These are phyloP conservation scores for Dendrolimus kikuchii DNA, from an alignment of 1,140 invertebrate genomes.

Conservation along the genomic window DNA sequence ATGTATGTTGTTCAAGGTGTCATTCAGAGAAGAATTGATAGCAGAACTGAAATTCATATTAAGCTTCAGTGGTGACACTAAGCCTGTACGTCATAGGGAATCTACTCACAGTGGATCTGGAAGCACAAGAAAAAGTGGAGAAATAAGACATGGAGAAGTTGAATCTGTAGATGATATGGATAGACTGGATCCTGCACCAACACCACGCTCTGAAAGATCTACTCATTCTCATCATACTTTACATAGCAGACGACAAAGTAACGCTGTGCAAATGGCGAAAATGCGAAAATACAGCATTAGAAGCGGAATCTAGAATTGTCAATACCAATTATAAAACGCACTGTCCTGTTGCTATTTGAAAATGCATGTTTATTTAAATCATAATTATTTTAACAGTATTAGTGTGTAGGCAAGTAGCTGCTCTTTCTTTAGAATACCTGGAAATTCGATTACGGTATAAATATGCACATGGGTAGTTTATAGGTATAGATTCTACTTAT, in stretches of 20 bases:
- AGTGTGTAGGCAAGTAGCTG: too few species aligned
- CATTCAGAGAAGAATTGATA: constrained; percentile 78
- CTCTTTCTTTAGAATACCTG: too few species aligned
- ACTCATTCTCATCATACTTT: constrained; percentile 46
- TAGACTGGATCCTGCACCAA: constrained; percentile 29
- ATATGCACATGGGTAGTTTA: too few species aligned
- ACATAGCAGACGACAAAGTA: constrained; percentile 54
- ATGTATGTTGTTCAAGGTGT: constrained; percentile 65
- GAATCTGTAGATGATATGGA: constrained; percentile 32
- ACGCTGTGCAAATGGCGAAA: constrained; percentile 48
- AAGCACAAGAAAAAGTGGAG: constrained; percentile 42
- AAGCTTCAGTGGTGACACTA: constrained; percentile 82
- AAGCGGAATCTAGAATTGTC: constrained; percentile 9
- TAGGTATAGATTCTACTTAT: too few species aligned
- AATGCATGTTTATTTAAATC: background rate
- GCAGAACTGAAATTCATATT: constrained; percentile 84
- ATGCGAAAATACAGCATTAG: constrained; percentile 43
- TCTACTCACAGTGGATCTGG: constrained; percentile 43
- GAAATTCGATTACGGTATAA: too few species aligned
- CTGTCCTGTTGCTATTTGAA: background rate
- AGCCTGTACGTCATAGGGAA: constrained; percentile 71
- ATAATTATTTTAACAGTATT: background rate
- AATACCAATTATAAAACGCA: background rate
- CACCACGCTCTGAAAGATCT: constrained; percentile 46
- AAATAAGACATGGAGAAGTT: constrained; percentile 28